A percentile compares a stretch with the other conserved stretches of the same genome.
These are phyloP conservation scores for Botia kubotai DNA, from an alignment of 2,797 vertebrate species.

Conservation along the genomic window DNA sequence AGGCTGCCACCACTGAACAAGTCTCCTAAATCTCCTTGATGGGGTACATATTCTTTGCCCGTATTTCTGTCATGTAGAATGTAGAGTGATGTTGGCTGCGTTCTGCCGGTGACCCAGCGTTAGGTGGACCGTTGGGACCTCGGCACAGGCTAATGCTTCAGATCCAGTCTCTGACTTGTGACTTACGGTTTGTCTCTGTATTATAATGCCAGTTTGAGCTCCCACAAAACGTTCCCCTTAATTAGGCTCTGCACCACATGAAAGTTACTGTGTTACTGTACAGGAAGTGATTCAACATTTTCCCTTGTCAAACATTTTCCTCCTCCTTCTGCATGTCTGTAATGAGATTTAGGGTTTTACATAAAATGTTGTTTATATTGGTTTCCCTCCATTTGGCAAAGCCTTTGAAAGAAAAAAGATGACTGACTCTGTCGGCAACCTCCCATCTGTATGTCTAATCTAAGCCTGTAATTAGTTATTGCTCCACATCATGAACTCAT, in stretches of 20 bases:
- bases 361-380: slow-evolving; percentile 74
- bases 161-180: slow-evolving; percentile 53
- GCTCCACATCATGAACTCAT: slow-evolving; percentile 71
- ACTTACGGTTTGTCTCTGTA: slow-evolving; percentile 59
- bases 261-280: slow-evolving; percentile 69
- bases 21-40: slow-evolving; percentile 62
- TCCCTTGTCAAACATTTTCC: slow-evolving; percentile 68
- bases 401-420: slow-evolving; percentile 58
- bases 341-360: slow-evolving; percentile 75
- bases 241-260: slow-evolving; percentile 69
- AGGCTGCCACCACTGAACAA: slow-evolving; percentile 59
- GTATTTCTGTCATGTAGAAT: slow-evolving; percentile 65
- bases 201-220: slow-evolving; percentile 63
- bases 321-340: slow-evolving; percentile 65
- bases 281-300: slow-evolving; percentile 74
- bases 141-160: slow-evolving; percentile 59
- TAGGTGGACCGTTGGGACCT: slow-evolving; percentile 55
- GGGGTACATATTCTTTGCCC: slow-evolving; percentile 59
- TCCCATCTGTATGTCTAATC: slow-evolving; percentile 64
- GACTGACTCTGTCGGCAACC: slow-evolving; percentile 60
- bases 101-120: slow-evolving; percentile 60
- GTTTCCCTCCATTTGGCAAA: slow-evolving; percentile 70
- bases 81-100: slow-evolving; percentile 59
- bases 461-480: slow-evolving; percentile 71
- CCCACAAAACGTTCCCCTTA: slow-evolving; percentile 66